Base-by-base conservation (phyloP, 2,797 vertebrate species). In the Bucorvus abyssinicus region DNA sequence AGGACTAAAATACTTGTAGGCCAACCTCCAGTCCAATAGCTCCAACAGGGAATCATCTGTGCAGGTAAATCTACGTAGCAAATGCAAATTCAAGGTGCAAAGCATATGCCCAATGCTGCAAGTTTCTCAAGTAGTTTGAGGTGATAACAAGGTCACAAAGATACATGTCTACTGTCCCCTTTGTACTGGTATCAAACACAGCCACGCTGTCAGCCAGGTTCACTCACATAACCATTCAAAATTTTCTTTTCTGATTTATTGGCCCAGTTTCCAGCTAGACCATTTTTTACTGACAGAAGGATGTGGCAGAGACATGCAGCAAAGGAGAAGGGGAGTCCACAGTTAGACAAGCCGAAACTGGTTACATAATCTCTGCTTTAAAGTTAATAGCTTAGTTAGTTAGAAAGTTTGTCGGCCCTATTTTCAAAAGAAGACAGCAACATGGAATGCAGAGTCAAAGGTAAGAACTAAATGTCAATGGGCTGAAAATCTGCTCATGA, bases 111-210 rank as follows among this genome's bases (percentile, higher is more conserved):
- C 1, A 24, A 3, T 34, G 8, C 20, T 63, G 9, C 18, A 77
- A 36, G 12, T 85, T 70, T 64, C 40, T 78, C 32, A 56, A 32
- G 14, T 4, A 34, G 22, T 56, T 47, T 70, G 36, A 79, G 16
- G 6, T 24, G 30, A 56, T 20, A 84, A 36, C 3, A 83, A 65
- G n/a, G 55, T 38, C 24, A 44, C 10, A 55, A 38, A 76, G 27
- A 26, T 22, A 16, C 7, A 1, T 50, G 6, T 32, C 34, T 74
- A 2, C 16, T 61, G 10, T 45, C 1, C 4, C 3, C 6, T 87
- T 69, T 55, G 27, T 59, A n/a, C 19, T 38, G 7, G 6, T 42
- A 27, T 32, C n/a, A 82, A 30, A 45, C 20, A 61, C 27, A 67
- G 27, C 30, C 29, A 22, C 45, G 29, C 12, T 53, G 23, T 38